Evolutionary conservation across 2,797 vertebrate genomes (phyloP).

Genomic region (Calcarius lapponicus): DNA sequence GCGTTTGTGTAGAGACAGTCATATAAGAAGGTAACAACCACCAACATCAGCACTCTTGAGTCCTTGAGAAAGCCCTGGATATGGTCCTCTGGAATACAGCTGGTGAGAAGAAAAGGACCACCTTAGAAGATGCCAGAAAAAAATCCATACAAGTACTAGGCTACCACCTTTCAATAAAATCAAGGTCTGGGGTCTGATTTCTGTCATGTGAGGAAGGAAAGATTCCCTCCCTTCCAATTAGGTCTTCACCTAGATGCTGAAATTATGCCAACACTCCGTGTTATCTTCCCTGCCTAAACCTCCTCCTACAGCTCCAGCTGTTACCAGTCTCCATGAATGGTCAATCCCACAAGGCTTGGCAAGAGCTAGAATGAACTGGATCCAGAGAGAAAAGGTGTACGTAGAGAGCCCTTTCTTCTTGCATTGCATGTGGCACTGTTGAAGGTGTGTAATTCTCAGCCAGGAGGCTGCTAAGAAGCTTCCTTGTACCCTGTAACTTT

Average conservation of each 20-base stretch:
- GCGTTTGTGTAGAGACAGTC: neutral
- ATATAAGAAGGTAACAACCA: neutral
- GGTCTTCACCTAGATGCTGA: neutral
- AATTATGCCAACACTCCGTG: rapidly evolving
- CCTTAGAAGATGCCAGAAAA: neutral
- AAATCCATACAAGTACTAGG: neutral
- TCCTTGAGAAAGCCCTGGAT: neutral
- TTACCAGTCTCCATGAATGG: neutral
- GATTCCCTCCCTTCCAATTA: neutral
- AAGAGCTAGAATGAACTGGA: neutral
- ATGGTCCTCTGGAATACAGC: neutral
- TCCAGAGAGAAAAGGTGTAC: neutral
- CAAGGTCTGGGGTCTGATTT: neutral
- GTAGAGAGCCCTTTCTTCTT: neutral
- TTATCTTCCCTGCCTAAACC: neutral
- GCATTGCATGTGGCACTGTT: neutral
- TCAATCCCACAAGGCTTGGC: neutral
- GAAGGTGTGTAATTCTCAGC: neutral
- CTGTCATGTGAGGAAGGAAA: neutral
- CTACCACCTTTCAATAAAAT: neutral
- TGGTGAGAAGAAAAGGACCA: neutral
- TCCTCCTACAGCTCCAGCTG: neutral
- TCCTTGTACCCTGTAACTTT: neutral
- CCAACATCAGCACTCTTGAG: neutral
- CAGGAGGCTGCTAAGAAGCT: neutral